phyloP scores from a whole-genome alignment of 2,113 vertebrate genomes.

The Barbus barbus region DNA sequence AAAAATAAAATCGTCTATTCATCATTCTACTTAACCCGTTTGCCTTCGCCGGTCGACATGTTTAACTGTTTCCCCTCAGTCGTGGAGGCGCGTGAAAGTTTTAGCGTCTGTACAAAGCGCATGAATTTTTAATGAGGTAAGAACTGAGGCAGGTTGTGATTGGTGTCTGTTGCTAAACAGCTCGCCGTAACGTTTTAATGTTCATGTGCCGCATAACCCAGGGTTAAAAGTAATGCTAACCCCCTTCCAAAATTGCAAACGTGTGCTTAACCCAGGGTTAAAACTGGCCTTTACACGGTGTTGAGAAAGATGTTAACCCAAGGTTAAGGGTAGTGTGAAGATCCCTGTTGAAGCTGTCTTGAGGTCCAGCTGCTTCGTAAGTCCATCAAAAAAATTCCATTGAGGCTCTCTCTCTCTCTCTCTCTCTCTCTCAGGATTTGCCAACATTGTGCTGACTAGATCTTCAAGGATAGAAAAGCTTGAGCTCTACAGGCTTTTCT shows the following conservation, averaged over 20 bases:
- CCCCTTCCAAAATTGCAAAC: neutral
- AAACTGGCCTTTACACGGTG: neutral
- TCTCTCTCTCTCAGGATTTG: neutral
- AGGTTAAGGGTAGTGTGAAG: neutral
- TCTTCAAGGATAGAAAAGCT: neutral
- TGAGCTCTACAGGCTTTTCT: neutral
- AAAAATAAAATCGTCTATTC: neutral
- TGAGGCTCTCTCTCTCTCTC: neutral
- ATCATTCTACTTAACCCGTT: too few species aligned
- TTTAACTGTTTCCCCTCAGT: neutral
- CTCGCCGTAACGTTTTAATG: neutral
- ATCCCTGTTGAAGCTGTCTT: neutral
- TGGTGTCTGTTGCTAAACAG: constrained; percentile 8
- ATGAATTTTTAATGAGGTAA: constrained; percentile 13
- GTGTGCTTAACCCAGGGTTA: neutral
- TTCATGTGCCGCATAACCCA: neutral
- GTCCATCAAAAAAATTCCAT: constrained; percentile 3
- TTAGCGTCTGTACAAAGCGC: neutral
- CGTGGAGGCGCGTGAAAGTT: neutral
- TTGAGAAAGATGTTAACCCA: neutral
- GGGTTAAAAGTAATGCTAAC: neutral
- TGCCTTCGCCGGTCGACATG: neutral
- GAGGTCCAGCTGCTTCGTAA: neutral
- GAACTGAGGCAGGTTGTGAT: constrained; percentile 13
- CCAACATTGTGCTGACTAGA: neutral